A percentile compares a stretch with the other conserved stretches of the same genome.
Conservation (phyloP, 2,888 invertebrate species). For the Drosophila anceps region DNA sequence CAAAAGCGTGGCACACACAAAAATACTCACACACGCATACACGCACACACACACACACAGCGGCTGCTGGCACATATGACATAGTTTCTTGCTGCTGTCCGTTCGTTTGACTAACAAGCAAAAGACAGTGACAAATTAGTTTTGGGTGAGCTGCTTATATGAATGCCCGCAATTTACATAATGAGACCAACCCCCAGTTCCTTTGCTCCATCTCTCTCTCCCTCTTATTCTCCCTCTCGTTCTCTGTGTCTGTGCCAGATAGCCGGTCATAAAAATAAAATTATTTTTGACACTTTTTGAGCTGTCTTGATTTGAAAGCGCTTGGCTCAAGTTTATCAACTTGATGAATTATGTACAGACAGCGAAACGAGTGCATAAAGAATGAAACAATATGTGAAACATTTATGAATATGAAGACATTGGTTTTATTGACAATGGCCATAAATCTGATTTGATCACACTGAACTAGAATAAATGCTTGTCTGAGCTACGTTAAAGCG, state of each 20-base stretch:
- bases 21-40: slow-evolving; percentile 28
- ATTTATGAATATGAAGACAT: neutral
- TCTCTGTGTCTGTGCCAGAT: slow-evolving; percentile 26
- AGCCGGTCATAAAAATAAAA: slow-evolving; percentile 61
- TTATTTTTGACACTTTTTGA: slow-evolving; percentile 76
- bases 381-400: slow-evolving; percentile 1
- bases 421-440: neutral
- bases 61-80: slow-evolving; percentile 20
- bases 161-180: slow-evolving; percentile 80
- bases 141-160: slow-evolving; percentile 80
- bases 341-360: slow-evolving; percentile 60
- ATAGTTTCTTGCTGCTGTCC: slow-evolving; percentile 37
- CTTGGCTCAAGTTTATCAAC: slow-evolving; percentile 49
- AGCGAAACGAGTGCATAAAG: neutral
- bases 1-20: slow-evolving; percentile 61
- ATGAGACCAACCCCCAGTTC: slow-evolving; percentile 56
- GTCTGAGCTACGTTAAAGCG: too few species aligned
- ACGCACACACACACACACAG: neutral
- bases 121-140: slow-evolving; percentile 81
- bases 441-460: slow-evolving; percentile 3
- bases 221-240: slow-evolving; percentile 1
- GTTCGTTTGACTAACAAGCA: slow-evolving; percentile 78
- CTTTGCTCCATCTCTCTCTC: neutral
- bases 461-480: neutral
- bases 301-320: slow-evolving; percentile 56